Percentiles rank a stretch among this genome's conserved stretches.
phyloP scores from a whole-genome alignment of 2,888 invertebrate species.

The Agrypnus murinus region DNA sequence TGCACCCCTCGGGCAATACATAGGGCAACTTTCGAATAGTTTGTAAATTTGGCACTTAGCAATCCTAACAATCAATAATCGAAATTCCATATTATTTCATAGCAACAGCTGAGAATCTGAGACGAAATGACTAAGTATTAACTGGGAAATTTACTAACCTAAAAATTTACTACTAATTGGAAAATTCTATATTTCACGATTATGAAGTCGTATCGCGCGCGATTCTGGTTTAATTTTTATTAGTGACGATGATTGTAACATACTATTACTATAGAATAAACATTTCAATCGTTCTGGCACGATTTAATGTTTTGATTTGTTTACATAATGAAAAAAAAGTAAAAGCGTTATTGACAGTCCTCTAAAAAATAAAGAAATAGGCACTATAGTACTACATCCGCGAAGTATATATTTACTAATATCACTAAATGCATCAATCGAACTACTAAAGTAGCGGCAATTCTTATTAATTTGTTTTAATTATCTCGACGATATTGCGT shows the following conservation, averaged over 20 bases:
- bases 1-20: too few relatives aligned
- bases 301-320: conserved; percentile 11
- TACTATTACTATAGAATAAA: conserved; percentile 11
- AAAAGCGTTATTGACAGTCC: conserved; percentile 20
- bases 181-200: conserved; percentile 9
- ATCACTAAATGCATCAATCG: background rate
- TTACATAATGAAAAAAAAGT: conserved; percentile 22
- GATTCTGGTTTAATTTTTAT: background rate
- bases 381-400: background rate
- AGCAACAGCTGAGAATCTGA: too few relatives aligned
- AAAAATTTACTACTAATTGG: too few relatives aligned
- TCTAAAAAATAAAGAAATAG: conserved; percentile 12
- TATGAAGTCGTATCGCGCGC: conserved; percentile 2
- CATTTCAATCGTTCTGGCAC: conserved; percentile 12
- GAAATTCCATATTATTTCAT: background rate
- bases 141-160: too few relatives aligned
- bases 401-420: background rate
- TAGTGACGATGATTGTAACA: conserved; percentile 7
- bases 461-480: conserved; percentile 40
- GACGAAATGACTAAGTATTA: background rate
- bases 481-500: conserved; percentile 32
- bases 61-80: too few relatives aligned
- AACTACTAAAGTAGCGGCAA: conserved; percentile 11
- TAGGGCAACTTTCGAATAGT: too few relatives aligned
- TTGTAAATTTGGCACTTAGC: too few relatives aligned